These are phyloP conservation scores for Gymnoscopelus braueri DNA, from an alignment of 2,797 vertebrate genomes.

Conservation along the genomic window DNA sequence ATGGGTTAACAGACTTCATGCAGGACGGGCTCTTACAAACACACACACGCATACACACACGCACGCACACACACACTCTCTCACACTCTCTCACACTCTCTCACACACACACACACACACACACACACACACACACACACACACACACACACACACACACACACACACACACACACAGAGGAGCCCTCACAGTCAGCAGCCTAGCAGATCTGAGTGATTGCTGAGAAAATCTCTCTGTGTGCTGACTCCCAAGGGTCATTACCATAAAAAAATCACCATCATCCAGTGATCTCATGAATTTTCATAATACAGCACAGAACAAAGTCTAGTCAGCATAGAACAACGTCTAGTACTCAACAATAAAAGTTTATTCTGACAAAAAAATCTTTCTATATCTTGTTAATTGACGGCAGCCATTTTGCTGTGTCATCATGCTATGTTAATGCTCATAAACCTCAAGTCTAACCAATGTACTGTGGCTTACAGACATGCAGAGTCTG, in stretches of 20 bases:
- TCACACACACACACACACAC: neutral
- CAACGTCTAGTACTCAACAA: neutral
- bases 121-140: too few relatives aligned
- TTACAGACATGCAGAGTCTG: conserved; percentile 94
- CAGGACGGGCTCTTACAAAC: neutral
- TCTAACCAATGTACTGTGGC: neutral
- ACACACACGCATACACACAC: neutral
- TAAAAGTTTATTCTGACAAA: neutral
- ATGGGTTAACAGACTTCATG: neutral
- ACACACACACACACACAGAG: neutral
- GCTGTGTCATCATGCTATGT: too few relatives aligned
- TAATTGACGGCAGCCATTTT: neutral
- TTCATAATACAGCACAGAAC: conserved; percentile 1
- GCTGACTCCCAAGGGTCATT: neutral
- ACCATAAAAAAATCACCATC: conserved; percentile 42
- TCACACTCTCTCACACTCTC: neutral
- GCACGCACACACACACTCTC: neutral
- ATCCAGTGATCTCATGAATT: conserved; percentile 21
- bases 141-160: neutral
- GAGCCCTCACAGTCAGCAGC: neutral
- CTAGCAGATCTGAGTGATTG: conserved; percentile 1
- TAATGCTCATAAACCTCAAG: neutral
- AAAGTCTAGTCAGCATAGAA: conserved; percentile 5
- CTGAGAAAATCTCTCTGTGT: conserved; percentile 1
- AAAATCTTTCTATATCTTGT: neutral